Conservation (phyloP, 2,888 invertebrate genomes). For the Netelia virgata region DNA sequence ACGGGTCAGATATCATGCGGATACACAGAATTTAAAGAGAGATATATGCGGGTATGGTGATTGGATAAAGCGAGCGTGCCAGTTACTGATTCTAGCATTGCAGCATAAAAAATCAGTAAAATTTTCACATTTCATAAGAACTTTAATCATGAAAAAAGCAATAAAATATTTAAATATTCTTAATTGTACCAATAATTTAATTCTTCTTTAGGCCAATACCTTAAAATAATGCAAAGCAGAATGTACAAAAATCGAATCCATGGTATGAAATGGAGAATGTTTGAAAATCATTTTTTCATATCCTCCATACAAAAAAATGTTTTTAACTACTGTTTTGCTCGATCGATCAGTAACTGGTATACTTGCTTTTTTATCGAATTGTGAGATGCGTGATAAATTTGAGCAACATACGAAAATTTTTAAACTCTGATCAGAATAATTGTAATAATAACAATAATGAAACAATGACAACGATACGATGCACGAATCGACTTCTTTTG, state of each 20-base stretch:
- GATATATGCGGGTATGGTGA: not conserved
- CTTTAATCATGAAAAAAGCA: not conserved
- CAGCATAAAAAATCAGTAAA: not conserved
- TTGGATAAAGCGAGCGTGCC: not conserved
- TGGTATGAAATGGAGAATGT: too few relatives aligned
- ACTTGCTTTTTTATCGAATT: too few relatives aligned
- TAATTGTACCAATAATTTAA: not conserved
- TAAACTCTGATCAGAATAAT: not conserved
- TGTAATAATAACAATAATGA: not conserved
- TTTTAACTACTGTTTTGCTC: too few relatives aligned
- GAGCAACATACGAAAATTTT: not conserved
- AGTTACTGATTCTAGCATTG: not conserved
- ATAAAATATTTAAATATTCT: not conserved
- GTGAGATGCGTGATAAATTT: not conserved
- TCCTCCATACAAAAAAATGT: too few relatives aligned
- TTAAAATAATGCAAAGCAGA: too few relatives aligned
- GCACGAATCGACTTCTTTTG: not conserved
- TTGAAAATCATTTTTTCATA: too few relatives aligned
- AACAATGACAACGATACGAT: constrained; percentile 24
- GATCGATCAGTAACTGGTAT: too few relatives aligned
- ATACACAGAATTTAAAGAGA: constrained; percentile 20
- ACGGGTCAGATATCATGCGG: constrained; percentile 45
- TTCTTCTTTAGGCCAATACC: too few relatives aligned
- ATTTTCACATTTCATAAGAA: not conserved
- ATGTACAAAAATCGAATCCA: too few relatives aligned